Percentiles rank a stretch among this genome's conserved stretches.
Evolutionary conservation across 2,113 vertebrate species (phyloP).

Genomic region (Grallaria varia): DNA sequence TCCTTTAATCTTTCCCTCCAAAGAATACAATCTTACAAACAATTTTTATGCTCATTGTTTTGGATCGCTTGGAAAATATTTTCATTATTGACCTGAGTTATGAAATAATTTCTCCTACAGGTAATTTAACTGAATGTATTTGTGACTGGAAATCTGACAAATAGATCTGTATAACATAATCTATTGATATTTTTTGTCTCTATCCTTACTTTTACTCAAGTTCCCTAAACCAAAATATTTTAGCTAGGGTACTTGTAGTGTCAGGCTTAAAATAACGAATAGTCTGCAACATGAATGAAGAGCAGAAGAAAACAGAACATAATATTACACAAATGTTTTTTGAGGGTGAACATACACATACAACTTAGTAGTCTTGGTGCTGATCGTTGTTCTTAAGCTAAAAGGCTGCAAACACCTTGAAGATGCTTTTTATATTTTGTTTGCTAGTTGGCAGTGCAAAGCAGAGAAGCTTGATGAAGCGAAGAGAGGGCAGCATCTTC

Average conservation of each 20-base stretch:
- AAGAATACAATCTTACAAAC: not conserved
- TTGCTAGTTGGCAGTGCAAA: not conserved
- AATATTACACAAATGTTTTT: not conserved
- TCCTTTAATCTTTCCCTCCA: not conserved
- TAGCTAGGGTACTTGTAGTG: not conserved
- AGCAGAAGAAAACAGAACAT: not conserved
- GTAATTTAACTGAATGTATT: not conserved
- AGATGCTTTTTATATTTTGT: not conserved
- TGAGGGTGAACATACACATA: not conserved
- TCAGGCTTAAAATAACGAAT: not conserved
- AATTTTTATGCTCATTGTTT: not conserved
- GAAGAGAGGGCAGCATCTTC: not conserved
- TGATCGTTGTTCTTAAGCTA: not conserved
- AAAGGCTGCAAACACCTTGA: not conserved
- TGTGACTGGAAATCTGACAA: not conserved
- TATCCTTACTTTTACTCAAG: not conserved
- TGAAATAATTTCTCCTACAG: not conserved
- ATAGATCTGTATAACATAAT: not conserved
- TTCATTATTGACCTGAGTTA: not conserved
- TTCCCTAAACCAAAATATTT: not conserved
- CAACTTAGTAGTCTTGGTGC: not conserved
- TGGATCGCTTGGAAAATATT: not conserved
- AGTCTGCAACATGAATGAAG: not conserved
- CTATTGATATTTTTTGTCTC: not conserved
- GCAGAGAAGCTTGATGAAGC: not conserved